phyloP scores from a whole-genome alignment of 2,888 invertebrate species.

The Oxystoma pomonae region DNA sequence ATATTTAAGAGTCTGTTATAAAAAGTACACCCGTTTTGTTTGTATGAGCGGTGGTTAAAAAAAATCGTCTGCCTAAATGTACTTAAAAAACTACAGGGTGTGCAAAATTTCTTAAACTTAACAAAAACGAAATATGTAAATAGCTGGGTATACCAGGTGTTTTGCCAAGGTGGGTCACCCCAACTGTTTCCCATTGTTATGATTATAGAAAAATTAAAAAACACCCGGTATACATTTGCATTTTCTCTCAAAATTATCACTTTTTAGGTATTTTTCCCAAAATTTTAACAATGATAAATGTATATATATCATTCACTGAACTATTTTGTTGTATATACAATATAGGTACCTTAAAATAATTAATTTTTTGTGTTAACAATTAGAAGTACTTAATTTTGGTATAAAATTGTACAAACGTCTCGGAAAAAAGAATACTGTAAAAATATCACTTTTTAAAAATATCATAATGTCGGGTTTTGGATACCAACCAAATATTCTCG shows the following conservation, averaged over 20 bases:
- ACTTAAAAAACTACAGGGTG: background rate
- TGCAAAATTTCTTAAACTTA: background rate
- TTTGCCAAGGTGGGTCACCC: too few species aligned
- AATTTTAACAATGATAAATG: background rate
- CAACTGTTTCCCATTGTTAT: too few species aligned
- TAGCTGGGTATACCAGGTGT: too few species aligned
- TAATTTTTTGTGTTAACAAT: too few species aligned
- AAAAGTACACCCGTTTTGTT: background rate
- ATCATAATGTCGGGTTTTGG: background rate
- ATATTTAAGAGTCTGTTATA: background rate
- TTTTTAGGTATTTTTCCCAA: background rate
- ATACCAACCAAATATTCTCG: too few species aligned
- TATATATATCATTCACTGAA: background rate
- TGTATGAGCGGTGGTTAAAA: background rate
- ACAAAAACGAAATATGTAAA: too few species aligned
- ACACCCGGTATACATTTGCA: background rate
- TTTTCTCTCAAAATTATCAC: background rate
- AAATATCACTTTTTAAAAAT: background rate
- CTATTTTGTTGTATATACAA: background rate
- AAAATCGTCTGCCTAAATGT: background rate
- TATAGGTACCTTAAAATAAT: too few species aligned
- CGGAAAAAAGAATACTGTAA: background rate
- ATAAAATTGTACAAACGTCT: background rate
- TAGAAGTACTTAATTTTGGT: background rate
- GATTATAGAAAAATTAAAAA: too few species aligned